These are phyloP conservation scores for Balaenoptera acutorostrata DNA, from an alignment of 2,113 vertebrate species.

Conservation along the genomic window DNA sequence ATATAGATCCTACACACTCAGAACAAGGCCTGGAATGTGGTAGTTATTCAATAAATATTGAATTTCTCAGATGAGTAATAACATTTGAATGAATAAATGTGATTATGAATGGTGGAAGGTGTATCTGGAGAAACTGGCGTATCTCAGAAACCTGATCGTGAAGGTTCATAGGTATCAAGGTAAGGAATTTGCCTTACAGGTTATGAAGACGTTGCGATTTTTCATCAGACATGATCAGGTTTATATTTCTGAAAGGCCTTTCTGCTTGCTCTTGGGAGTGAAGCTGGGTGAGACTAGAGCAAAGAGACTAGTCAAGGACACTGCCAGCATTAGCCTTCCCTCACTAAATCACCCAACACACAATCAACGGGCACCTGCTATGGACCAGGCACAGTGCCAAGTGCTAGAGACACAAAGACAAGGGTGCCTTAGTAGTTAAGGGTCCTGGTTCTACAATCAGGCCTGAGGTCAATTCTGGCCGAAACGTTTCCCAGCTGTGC, in stretches of 20 bases:
- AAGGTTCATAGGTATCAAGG: background rate
- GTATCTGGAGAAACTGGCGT: background rate
- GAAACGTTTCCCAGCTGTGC: background rate
- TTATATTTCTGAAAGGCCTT: background rate
- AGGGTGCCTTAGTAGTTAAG: background rate
- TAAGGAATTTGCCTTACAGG: background rate
- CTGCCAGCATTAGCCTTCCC: background rate
- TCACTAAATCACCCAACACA: background rate
- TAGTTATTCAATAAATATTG: background rate
- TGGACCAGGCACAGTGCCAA: background rate
- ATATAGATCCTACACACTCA: background rate
- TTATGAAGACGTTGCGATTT: background rate
- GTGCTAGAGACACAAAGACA: background rate
- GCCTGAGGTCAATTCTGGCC: background rate
- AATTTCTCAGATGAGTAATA: background rate
- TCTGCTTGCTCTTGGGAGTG: background rate
- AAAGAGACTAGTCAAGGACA: background rate
- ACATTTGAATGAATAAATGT: background rate
- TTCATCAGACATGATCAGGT: background rate
- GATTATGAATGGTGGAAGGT: background rate
- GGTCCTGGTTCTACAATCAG: background rate
- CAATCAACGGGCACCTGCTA: background rate
- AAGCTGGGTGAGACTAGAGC: background rate
- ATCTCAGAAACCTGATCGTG: background rate
- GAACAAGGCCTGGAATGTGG: background rate